Percentiles rank a stretch among this genome's conserved stretches.
phyloP scores from a whole-genome alignment of 23 tunicate genomes.

The Botrylloides violaceus region DNA sequence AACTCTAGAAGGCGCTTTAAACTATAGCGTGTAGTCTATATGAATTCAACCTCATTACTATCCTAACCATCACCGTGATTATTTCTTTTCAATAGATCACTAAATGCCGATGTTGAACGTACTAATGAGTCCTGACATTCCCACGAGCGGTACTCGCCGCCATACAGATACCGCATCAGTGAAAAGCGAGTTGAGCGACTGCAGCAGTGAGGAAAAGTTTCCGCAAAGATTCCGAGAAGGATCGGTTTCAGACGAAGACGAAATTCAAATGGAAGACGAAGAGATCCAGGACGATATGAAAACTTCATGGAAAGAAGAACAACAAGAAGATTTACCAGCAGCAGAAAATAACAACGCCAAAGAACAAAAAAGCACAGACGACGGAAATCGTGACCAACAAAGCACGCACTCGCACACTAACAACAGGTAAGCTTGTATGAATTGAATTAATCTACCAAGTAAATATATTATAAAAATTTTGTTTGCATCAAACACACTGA shows the following conservation, averaged over 20 bases:
- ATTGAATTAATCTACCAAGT: no score
- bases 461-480: no score
- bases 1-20: no score
- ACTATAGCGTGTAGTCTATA: no score
- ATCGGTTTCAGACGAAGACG: neutral
- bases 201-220: neutral
- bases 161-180: constrained; percentile 1
- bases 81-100: neutral
- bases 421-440: no score
- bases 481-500: no score
- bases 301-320: neutral
- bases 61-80: neutral
- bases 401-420: no score
- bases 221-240: neutral
- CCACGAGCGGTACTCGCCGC: neutral
- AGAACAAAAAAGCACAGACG: neutral
- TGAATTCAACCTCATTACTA: no score
- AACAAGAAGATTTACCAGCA: neutral
- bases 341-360: neutral
- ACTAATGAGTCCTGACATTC: constrained; percentile 17
- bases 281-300: neutral
- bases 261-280: neutral
- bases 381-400: no score
- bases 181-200: constrained; percentile 14
- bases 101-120: neutral